These are phyloP conservation scores for Carcinoscorpius rotundicauda DNA, from an alignment of 1,140 invertebrate species.

Conservation along the genomic window DNA sequence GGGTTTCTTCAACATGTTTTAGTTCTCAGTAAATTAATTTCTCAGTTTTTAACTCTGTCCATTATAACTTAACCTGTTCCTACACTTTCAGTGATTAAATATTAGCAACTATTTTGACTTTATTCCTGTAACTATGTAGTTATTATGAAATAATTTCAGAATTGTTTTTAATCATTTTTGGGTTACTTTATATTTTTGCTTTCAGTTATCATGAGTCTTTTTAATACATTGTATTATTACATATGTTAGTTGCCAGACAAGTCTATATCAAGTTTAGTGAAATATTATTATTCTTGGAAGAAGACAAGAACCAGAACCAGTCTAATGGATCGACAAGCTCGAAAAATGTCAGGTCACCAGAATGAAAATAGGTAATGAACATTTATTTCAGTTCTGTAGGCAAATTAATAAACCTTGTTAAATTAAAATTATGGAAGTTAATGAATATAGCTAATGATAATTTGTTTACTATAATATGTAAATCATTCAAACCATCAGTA, in stretches of 20 bases:
- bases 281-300: slow-evolving; percentile 98
- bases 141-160: slow-evolving; percentile 10
- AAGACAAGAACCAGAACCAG: slow-evolving; percentile 83
- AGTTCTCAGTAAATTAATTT: too few relatives aligned
- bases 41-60: too few relatives aligned
- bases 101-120: not conserved
- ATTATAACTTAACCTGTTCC: too few relatives aligned
- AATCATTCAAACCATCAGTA: too few relatives aligned
- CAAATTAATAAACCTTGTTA: too few relatives aligned
- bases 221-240: slow-evolving; percentile 19
- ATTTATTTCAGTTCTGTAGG: too few relatives aligned
- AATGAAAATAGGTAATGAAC: slow-evolving; percentile 38
- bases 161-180: slow-evolving; percentile 5
- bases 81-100: too few relatives aligned
- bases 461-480: not conserved
- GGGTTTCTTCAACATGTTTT: too few relatives aligned
- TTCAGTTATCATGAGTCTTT: not conserved
- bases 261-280: slow-evolving; percentile 87
- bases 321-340: slow-evolving; percentile 79
- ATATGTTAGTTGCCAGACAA: slow-evolving; percentile 77
- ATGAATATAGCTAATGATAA: not conserved
- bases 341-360: slow-evolving; percentile 45
- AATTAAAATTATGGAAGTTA: too few relatives aligned
- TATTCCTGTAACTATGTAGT: not conserved
- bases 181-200: not conserved